Conservation (phyloP, 2,797 vertebrate species). For the Neoniphon sammara region DNA sequence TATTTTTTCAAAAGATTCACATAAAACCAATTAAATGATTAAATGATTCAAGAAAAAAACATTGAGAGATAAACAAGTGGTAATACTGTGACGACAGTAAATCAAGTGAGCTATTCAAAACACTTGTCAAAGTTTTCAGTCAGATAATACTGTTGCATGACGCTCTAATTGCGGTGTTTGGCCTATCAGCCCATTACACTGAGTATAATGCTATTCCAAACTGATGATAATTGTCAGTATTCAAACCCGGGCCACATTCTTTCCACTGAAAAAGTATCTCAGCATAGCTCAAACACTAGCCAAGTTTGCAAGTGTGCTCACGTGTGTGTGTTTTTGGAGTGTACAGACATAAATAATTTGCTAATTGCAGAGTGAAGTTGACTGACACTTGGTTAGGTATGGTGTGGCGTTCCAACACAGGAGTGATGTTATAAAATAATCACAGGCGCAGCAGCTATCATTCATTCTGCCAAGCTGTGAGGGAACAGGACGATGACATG, state of each 20-base stretch:
- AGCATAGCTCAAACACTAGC: constrained; percentile 41
- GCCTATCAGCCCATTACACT: constrained; percentile 50
- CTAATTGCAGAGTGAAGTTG: constrained; percentile 80
- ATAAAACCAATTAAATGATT: background rate
- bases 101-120: constrained; percentile 60
- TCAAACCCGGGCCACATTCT: constrained; percentile 66
- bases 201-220: constrained; percentile 47
- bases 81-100: constrained; percentile 31
- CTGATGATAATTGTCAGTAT: constrained; percentile 53
- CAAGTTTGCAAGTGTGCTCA: constrained; percentile 64
- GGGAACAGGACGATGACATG: constrained; percentile 75
- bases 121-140: constrained; percentile 52
- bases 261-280: constrained; percentile 51
- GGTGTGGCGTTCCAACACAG: constrained; percentile 71
- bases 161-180: constrained; percentile 50
- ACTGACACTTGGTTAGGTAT: constrained; percentile 75
- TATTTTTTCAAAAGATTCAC: background rate
- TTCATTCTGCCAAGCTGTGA: constrained; percentile 73
- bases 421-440: constrained; percentile 82
- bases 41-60: background rate
- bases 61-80: background rate
- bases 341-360: constrained; percentile 77
- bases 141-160: constrained; percentile 39
- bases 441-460: constrained; percentile 79
- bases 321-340: constrained; percentile 64